Percentiles rank a stretch among this genome's conserved stretches.
phyloP scores from a whole-genome alignment of 2,797 vertebrate species.

The Botia kubotai region DNA sequence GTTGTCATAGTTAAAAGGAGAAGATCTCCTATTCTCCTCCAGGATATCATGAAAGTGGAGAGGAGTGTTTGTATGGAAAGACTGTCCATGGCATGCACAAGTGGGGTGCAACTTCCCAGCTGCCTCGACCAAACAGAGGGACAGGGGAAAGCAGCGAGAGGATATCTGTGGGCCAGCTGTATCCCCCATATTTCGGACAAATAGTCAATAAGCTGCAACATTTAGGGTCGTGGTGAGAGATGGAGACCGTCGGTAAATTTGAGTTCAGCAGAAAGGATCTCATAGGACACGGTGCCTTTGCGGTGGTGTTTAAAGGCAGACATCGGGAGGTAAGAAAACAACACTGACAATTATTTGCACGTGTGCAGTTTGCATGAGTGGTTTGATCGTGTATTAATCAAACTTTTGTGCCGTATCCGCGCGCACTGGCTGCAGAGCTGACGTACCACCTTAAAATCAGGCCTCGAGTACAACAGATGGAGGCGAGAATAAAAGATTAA shows the following conservation, averaged over 20 bases:
- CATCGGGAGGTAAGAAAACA: constrained; percentile 85
- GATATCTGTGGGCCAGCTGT: constrained; percentile 64
- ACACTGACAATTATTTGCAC: background rate
- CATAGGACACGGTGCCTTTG: constrained; percentile 96
- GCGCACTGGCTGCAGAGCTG: background rate
- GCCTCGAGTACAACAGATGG: constrained; percentile 41
- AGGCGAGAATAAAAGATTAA: constrained; percentile 27
- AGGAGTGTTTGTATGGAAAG: constrained; percentile 69
- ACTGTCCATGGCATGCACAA: constrained; percentile 79
- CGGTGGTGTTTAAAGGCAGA: constrained; percentile 95
- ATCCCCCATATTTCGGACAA: constrained; percentile 48
- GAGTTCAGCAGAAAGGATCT: constrained; percentile 97
- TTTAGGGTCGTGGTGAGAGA: constrained; percentile 52
- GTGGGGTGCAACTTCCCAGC: constrained; percentile 72
- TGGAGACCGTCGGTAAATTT: constrained; percentile 95
- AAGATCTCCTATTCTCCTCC: constrained; percentile 59
- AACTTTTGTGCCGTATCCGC: background rate
- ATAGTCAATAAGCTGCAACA: constrained; percentile 48
- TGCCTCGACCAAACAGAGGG: constrained; percentile 68
- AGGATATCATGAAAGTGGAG: constrained; percentile 77
- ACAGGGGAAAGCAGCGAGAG: constrained; percentile 63
- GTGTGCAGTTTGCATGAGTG: background rate
- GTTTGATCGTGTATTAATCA: background rate
- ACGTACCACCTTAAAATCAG: constrained; percentile 54
- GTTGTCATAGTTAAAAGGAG: constrained; percentile 55